These are phyloP conservation scores for Dendrophyllia cribrosa DNA, from an alignment of 64 coral and sea anemone genomes.

Conservation along the genomic window DNA sequence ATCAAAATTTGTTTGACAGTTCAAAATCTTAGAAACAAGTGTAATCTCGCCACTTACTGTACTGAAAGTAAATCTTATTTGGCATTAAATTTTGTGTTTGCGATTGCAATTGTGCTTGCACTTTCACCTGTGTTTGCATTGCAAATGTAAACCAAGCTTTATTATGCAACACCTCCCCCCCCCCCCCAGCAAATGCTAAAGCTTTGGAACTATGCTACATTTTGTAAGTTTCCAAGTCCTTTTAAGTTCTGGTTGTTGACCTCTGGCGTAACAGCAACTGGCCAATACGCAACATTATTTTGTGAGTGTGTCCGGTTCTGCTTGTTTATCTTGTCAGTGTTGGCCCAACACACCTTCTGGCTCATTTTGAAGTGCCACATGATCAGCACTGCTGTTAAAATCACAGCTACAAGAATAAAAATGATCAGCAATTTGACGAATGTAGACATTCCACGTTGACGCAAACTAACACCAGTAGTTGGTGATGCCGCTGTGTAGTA, in stretches of 20 bases:
- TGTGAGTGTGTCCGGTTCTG: conserved; percentile 42
- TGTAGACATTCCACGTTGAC: conserved; percentile 60
- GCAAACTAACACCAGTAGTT: neutral
- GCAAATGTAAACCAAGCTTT: neutral
- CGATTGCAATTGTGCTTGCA: too few species aligned
- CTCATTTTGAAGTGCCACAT: conserved; percentile 88
- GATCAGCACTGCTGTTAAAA: conserved; percentile 77
- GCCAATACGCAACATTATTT: conserved; percentile 80
- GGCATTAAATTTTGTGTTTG: too few species aligned
- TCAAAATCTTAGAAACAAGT: too few species aligned
- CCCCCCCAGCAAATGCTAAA: too few species aligned
- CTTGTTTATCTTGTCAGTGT: conserved; percentile 23
- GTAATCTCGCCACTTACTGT: too few species aligned
- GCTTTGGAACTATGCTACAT: neutral
- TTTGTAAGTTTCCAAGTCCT: conserved; percentile 73
- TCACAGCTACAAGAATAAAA: conserved; percentile 82
- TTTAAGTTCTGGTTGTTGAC: conserved; percentile 69
- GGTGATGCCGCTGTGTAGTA: neutral
- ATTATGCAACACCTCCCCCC: too few species aligned
- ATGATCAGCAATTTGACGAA: conserved; percentile 91
- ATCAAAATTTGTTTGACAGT: too few species aligned
- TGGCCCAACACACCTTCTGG: conserved; percentile 80
- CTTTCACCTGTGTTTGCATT: neutral
- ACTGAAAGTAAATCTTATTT: too few species aligned
- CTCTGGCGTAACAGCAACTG: conserved; percentile 80